Conservation (phyloP, 1,140 invertebrate species). For the Pseudomyrmex pallidus region DNA sequence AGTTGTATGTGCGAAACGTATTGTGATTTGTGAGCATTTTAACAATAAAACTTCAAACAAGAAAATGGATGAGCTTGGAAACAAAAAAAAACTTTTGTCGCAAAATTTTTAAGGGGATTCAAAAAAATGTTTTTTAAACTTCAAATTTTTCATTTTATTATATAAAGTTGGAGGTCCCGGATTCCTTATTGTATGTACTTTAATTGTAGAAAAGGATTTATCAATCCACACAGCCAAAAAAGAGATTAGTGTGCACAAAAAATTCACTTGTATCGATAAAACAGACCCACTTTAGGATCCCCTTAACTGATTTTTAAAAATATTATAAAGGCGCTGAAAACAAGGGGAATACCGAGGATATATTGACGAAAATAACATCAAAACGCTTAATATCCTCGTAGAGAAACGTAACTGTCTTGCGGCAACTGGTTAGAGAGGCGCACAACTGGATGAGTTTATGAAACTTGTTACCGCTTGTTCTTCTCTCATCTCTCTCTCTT, state of each 20-base stretch:
- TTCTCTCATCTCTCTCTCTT: background rate
- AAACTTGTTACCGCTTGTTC: constrained; percentile 8
- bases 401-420: constrained; percentile 3
- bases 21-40: background rate
- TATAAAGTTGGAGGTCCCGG: too few species aligned
- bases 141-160: too few species aligned
- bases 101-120: background rate
- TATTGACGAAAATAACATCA: constrained; percentile 51
- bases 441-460: constrained; percentile 18
- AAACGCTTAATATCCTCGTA: background rate
- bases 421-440: constrained; percentile 7
- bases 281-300: too few species aligned
- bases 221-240: too few species aligned
- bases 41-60: background rate
- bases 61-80: background rate
- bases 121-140: too few species aligned
- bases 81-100: background rate
- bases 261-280: too few species aligned
- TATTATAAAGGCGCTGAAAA: background rate
- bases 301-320: too few species aligned
- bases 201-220: too few species aligned
- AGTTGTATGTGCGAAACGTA: background rate
- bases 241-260: too few species aligned
- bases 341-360: background rate
- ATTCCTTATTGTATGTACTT: too few species aligned